Percentiles rank a stretch among this genome's conserved stretches.
Conservation (phyloP, 2,888 invertebrate species). For the Hypomecis punctinalis region DNA sequence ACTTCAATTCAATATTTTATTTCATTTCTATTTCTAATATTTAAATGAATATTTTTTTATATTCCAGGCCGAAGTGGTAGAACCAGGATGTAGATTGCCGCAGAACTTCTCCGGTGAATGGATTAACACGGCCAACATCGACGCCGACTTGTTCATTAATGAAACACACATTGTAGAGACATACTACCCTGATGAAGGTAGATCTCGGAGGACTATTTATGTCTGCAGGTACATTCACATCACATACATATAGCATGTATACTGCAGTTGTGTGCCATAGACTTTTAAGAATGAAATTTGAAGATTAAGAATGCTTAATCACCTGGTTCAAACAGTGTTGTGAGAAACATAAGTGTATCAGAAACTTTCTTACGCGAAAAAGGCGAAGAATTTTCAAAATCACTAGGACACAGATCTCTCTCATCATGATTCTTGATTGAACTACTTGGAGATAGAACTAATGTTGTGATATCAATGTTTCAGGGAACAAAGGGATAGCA, state of each 20-base stretch:
- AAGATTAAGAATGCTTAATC: no score
- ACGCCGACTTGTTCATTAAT: conserved; percentile 96
- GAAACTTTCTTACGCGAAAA: no score
- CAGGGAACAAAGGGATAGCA: conserved; percentile 93
- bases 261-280: no score
- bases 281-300: no score
- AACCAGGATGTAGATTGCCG: conserved; percentile 95
- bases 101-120: conserved; percentile 97
- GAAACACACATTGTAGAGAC: conserved; percentile 98
- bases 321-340: no score
- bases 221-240: conserved; percentile 94
- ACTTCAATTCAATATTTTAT: no score
- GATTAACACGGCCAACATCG: conserved; percentile 99
- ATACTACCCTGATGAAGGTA: conserved; percentile 96
- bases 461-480: conserved; percentile 16
- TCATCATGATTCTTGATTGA: background rate
- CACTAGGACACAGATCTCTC: no score
- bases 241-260: no score
- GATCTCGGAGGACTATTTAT: conserved; percentile 95
- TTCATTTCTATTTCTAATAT: background rate
- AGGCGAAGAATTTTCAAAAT: no score
- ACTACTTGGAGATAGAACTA: background rate
- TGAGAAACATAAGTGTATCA: no score
- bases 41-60: background rate
- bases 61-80: conserved; percentile 92